Evolutionary conservation across 2,888 invertebrate genomes (phyloP), one percentile per base, ranked within the genome.

Genomic region (Unio pictorum): DNA sequence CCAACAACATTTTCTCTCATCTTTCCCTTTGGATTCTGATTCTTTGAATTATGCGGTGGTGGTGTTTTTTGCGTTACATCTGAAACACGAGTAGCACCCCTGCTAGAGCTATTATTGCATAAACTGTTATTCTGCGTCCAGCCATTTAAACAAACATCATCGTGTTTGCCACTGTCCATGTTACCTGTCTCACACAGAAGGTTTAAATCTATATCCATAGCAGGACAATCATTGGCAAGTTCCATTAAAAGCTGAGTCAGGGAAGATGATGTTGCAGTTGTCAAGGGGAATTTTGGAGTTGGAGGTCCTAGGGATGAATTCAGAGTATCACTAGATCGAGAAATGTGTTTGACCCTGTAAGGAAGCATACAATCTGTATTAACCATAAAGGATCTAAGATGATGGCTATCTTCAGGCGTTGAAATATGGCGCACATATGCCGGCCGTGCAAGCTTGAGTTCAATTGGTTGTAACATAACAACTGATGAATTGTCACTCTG

Each of bases 401-500:
- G 79, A 56, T 78, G 75, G 4, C 66, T 71, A 26, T 74, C 74
- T 45, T 81, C 82, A 8, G 84, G 84, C 65, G 79, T 75, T 18
- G 84, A 78, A 20, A 84, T 73, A 64, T 85, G 85, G 20, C 84
- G 74, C n/a, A 83, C 84, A 63, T 79, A 81, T 2, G 84, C 81
- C 45, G 81, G 81, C 57, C 79, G 78, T 17, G 84, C 78, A 5
- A 83, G 81, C 68, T 86, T 86, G 3, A 87, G 75, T 65, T 86
- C 81, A 28, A 87, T 86, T 6, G 87, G 87, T 64, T 85, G 84
- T 6, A 87, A 71, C 26, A 84, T 72, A 3, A 86, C 81, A 18
- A 86, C 83, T 17, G 85, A 87, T 20, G 87, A 87, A 67, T 86
- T 82, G 57, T 86, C 85, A 70, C 86, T 86, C 64, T 79, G 71